These are phyloP conservation scores for Typhlomys cinereus DNA, from an alignment of 2,113 vertebrate species.

Conservation along the genomic window DNA sequence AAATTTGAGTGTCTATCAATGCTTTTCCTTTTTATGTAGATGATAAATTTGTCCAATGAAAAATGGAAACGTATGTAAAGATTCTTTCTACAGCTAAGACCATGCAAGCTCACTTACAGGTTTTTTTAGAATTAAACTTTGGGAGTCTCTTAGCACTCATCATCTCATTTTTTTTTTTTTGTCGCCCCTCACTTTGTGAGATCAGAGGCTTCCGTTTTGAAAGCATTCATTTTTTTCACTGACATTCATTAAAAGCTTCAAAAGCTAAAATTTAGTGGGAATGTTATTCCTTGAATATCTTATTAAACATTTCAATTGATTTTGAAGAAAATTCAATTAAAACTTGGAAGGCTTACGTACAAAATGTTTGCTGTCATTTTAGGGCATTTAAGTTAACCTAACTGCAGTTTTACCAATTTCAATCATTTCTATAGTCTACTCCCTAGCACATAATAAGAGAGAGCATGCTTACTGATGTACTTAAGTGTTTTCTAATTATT, in stretches of 20 bases:
- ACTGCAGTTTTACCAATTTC: not conserved
- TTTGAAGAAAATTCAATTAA: not conserved
- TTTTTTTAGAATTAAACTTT: not conserved
- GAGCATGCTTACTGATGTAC: not conserved
- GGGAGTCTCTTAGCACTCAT: not conserved
- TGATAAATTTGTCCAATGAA: not conserved
- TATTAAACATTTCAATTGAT: conserved; percentile 10
- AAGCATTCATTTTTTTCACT: not conserved
- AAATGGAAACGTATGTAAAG: not conserved
- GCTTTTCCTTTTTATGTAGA: not conserved
- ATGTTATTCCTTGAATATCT: not conserved
- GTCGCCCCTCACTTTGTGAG: not conserved
- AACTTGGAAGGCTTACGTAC: not conserved
- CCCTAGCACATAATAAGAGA: not conserved
- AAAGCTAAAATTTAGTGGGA: not conserved
- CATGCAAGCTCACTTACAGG: not conserved
- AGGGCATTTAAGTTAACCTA: not conserved
- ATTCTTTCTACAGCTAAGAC: not conserved
- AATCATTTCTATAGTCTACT: not conserved
- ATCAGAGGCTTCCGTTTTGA: not conserved
- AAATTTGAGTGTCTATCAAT: not conserved
- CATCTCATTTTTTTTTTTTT: not conserved
- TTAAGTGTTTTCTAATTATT: not conserved
- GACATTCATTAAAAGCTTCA: not conserved
- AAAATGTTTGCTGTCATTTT: not conserved